Evolutionary conservation across 2,797 vertebrate genomes (phyloP), one percentile per base, ranked within the genome.

Genomic region (Muraenolepis orangiensis): DNA sequence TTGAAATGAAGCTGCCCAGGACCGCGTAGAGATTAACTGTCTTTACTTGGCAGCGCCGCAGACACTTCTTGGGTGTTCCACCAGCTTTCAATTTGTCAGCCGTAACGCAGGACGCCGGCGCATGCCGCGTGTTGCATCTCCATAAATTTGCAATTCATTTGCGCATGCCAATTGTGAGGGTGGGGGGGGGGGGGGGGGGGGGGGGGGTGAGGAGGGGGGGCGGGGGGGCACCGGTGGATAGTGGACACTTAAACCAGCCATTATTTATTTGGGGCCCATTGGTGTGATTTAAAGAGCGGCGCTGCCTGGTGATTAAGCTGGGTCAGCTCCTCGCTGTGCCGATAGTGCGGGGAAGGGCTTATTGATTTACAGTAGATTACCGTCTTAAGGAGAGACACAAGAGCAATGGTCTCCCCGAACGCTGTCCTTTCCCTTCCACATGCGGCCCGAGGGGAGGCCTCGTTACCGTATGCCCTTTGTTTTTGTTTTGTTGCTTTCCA

Each of bases 351-450:
- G 78, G 78, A 57, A n/a, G 77, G 74, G 71, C n/a, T n/a, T 86
- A 93, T 92, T 92, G 92, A 93, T 92, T 93, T 91, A 91, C 91
- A 91, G 88, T 89, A 91, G 87, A 93, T 93, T 90, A 86, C 86
- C 84, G 81, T 90, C 88, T 88, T 88, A 87, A 86, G 34, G 23
- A 30, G 67, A 20, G 20, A 36, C 64, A 30, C 64, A 14, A 30
- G 26, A 30, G 26, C 64, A 8, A 57, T 57, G 51, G 51, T 23
- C 51, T n/a, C 20, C 3, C 51, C 51, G 18, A 23, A 57, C 18
- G 4, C 20, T 10, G n/a, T 57, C 51, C 18, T 29, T 4, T 30
- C 2, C 10, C 28, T 66, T 66, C 64, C 64, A 66, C 32, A 34
- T 8, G n/a, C 32, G 32, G 3, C 32, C 32, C 32, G 32, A 34